A percentile compares a stretch with the other conserved stretches of the same genome.
These are phyloP conservation scores for Alosa sapidissima DNA, from an alignment of 2,797 vertebrate species.

Conservation along the genomic window DNA sequence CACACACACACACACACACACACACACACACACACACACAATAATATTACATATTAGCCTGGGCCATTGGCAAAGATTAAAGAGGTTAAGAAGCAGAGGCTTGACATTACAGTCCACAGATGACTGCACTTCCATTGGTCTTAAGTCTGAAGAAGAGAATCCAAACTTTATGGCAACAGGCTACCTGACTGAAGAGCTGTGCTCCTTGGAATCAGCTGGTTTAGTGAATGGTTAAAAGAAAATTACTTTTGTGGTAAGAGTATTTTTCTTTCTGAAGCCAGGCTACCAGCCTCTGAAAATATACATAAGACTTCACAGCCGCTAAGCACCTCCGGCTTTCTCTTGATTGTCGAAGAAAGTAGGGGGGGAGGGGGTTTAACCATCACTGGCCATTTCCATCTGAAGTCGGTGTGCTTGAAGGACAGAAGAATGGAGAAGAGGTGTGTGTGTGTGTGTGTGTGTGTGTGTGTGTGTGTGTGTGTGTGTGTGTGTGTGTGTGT, in stretches of 20 bases:
- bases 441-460: constrained; percentile 16
- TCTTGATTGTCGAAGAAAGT: too few species aligned
- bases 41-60: not conserved
- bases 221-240: too few species aligned
- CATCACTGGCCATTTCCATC: not conserved
- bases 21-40: too few species aligned
- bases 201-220: too few species aligned
- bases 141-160: not conserved
- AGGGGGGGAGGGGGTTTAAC: not conserved
- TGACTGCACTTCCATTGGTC: not conserved
- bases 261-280: too few species aligned
- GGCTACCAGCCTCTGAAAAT: too few species aligned
- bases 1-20: constrained; percentile 15
- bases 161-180: not conserved
- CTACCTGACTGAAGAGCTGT: too few species aligned
- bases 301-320: too few species aligned
- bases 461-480: too few species aligned
- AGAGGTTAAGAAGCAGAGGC: not conserved
- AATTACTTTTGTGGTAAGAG: too few species aligned
- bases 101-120: not conserved
- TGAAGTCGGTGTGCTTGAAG: not conserved
- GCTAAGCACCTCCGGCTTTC: not conserved
- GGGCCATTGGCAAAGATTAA: too few species aligned
- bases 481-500: too few species aligned
- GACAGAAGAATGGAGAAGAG: not conserved